Evolutionary conservation across 92 coral and sea anemone genomes (phyloP).

Genomic region (Palythoa grandiflora): DNA sequence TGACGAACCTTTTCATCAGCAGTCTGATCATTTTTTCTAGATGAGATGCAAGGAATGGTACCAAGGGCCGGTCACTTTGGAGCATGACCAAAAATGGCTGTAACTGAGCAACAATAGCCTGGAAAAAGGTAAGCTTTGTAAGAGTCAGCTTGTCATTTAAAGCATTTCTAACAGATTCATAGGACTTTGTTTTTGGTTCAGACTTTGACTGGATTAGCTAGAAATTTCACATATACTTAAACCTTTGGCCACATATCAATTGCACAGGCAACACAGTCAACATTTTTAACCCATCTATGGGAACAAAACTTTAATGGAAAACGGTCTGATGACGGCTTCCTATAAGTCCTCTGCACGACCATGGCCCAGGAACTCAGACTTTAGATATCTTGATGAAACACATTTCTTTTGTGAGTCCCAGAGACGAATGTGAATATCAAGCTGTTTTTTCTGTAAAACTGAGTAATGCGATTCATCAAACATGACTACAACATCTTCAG

Average conservation of each 20-base stretch:
- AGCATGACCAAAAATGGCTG: slow-evolving; percentile 46
- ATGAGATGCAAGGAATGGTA: slow-evolving; percentile 50
- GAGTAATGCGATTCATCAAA: background rate
- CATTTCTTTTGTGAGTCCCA: background rate
- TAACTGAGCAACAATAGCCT: slow-evolving; percentile 54
- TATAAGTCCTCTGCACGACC: background rate
- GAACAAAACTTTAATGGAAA: slow-evolving; percentile 46
- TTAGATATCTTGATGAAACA: background rate
- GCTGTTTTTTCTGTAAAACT: background rate
- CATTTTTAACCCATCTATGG: slow-evolving; percentile 58
- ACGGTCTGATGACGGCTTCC: slow-evolving; percentile 19
- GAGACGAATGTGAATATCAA: background rate
- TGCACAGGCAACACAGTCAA: slow-evolving; percentile 49
- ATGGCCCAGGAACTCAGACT: slow-evolving; percentile 5
- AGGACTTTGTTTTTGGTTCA: slow-evolving; percentile 57
- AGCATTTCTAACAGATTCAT: slow-evolving; percentile 56
- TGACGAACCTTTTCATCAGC: slow-evolving; percentile 58
- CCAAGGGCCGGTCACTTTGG: slow-evolving; percentile 62
- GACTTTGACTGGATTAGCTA: slow-evolving; percentile 37
- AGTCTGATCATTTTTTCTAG: slow-evolving; percentile 52
- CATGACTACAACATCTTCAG: slow-evolving; percentile 18
- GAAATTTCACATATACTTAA: slow-evolving; percentile 60
- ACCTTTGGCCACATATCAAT: slow-evolving; percentile 52
- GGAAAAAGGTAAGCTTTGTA: slow-evolving; percentile 54
- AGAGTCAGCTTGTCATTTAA: slow-evolving; percentile 46